Percentiles rank a stretch among this genome's conserved stretches.
phyloP scores from a whole-genome alignment of 2,888 invertebrate species.

The Nemurella pictetii region DNA sequence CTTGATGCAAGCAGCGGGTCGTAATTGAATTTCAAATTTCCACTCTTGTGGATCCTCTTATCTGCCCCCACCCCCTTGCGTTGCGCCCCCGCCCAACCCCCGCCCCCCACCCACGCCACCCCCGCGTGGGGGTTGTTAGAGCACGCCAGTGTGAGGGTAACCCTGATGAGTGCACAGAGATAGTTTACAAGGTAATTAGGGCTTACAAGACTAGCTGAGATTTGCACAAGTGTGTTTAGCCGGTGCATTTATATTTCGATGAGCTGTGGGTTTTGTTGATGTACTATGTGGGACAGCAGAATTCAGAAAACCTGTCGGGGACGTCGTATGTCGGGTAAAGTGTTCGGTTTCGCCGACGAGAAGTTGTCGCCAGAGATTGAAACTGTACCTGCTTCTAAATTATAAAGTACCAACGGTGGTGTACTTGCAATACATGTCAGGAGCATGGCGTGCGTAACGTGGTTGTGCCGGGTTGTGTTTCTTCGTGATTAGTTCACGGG shows the following conservation, averaged over 20 bases:
- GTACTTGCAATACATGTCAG: too few relatives aligned
- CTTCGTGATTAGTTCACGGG: too few relatives aligned
- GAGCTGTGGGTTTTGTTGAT: too few relatives aligned
- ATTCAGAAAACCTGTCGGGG: too few relatives aligned
- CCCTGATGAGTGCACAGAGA: not conserved
- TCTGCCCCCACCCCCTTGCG: not conserved
- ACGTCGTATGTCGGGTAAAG: too few relatives aligned
- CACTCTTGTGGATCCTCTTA: constrained; percentile 19
- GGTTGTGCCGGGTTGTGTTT: too few relatives aligned
- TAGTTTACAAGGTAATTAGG: constrained; percentile 14
- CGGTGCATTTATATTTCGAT: not conserved
- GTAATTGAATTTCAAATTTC: constrained; percentile 30
- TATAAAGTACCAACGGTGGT: too few relatives aligned
- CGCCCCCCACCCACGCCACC: not conserved
- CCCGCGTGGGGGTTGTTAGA: not conserved
- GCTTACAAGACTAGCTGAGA: not conserved
- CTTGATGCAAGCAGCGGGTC: not conserved
- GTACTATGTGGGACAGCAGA: too few relatives aligned
- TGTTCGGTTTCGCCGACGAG: too few relatives aligned
- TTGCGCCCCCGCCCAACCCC: not conserved
- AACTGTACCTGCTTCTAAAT: too few relatives aligned
- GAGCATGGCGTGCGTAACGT: too few relatives aligned
- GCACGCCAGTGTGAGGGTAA: not conserved
- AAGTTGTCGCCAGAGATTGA: too few relatives aligned
- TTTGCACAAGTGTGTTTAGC: not conserved